Percentiles rank a stretch among this genome's conserved stretches.
Conservation (phyloP, 1,140 invertebrate species). For the Adelges cooleyi region DNA sequence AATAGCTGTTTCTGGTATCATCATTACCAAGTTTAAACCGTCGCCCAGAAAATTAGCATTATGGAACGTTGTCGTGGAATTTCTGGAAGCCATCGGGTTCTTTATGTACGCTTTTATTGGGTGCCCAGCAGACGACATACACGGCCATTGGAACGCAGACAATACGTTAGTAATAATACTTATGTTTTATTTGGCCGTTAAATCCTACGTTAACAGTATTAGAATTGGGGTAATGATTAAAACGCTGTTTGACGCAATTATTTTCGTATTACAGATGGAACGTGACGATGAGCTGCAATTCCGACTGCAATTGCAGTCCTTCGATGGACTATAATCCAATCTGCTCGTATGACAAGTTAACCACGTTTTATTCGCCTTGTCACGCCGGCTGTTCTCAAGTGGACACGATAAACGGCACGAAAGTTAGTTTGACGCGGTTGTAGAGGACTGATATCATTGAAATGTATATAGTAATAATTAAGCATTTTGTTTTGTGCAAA, state of each 20-base stretch:
- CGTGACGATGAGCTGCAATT: constrained; percentile 46
- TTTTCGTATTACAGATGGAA: constrained; percentile 39
- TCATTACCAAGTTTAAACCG: constrained; percentile 58
- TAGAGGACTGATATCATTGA: background rate
- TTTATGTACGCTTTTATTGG: constrained; percentile 56
- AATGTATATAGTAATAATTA: background rate
- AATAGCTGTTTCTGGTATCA: constrained; percentile 51
- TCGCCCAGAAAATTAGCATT: constrained; percentile 53
- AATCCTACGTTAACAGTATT: background rate
- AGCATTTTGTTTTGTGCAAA: background rate
- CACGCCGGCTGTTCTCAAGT: constrained; percentile 51
- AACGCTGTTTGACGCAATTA: no score
- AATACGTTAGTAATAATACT: constrained; percentile 38
- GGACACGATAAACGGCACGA: constrained; percentile 35
- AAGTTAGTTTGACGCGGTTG: background rate
- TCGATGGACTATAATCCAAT: constrained; percentile 57
- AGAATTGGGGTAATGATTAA: no score
- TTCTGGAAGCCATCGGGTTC: constrained; percentile 50
- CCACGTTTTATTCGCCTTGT: constrained; percentile 57
- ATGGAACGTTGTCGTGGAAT: constrained; percentile 60
- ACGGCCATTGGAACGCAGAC: constrained; percentile 40
- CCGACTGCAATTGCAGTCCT: constrained; percentile 48
- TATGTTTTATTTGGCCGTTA: constrained; percentile 34
- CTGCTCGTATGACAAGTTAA: constrained; percentile 45
- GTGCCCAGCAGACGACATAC: constrained; percentile 48